Evolutionary conservation across 2,113 vertebrate genomes (phyloP).

Genomic region (Hyaena hyaena): DNA sequence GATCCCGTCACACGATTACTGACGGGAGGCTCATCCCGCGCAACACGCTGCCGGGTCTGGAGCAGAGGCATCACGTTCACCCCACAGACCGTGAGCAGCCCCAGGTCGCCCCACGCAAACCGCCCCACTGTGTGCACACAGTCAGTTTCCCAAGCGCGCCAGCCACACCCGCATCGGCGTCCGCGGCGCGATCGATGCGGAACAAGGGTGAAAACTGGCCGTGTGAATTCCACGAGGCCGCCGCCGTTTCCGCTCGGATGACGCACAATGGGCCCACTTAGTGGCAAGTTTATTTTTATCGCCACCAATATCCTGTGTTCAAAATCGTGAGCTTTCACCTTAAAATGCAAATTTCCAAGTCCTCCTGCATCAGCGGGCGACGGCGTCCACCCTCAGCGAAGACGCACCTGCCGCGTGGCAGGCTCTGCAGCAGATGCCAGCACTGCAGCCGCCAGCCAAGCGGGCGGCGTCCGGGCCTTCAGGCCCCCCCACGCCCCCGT

Average conservation of each 20-base stretch:
- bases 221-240: neutral
- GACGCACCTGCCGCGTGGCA: fast-evolving
- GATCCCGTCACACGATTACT: too few relatives aligned
- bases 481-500: neutral
- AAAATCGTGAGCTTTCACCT: neutral
- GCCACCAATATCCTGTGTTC: neutral
- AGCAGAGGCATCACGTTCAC: neutral
- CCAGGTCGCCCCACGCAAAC: neutral
- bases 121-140: neutral
- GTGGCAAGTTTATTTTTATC: neutral
- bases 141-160: neutral
- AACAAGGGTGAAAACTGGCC: fast-evolving
- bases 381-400: neutral
- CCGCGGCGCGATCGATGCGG: fast-evolving
- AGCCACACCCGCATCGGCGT: neutral
- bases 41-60: fast-evolving
- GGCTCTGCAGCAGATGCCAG: fast-evolving
- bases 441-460: fast-evolving
- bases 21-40: fast-evolving
- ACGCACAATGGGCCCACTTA: fast-evolving
- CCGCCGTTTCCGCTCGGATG: neutral
- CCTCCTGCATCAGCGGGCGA: too few relatives aligned
- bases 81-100: neutral
- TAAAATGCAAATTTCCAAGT: neutral
- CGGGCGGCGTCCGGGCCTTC: fast-evolving